A percentile compares a stretch with the other conserved stretches of the same genome.
Evolutionary conservation across 2,113 vertebrate genomes (phyloP).

Genomic region (Acanthisitta chloris): DNA sequence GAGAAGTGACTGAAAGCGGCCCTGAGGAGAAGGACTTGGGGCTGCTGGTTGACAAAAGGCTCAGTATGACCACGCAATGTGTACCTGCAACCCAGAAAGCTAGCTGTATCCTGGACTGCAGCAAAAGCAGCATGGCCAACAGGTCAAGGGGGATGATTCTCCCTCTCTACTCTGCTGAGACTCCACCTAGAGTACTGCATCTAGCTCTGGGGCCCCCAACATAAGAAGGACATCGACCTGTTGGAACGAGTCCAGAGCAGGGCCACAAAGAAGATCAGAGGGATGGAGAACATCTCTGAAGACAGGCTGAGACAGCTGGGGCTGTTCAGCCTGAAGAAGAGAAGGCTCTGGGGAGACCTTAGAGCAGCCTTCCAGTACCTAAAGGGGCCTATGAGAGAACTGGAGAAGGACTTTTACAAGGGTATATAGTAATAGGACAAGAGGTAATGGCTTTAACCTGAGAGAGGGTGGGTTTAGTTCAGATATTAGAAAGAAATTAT

Average conservation of each 20-base stretch:
- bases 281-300: neutral
- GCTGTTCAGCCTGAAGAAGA: neutral
- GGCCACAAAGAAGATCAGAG: neutral
- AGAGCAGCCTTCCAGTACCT: neutral
- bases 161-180: neutral
- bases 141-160: neutral
- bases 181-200: accelerated
- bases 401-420: neutral
- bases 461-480: neutral
- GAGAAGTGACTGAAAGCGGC: neutral
- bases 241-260: neutral
- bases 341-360: neutral
- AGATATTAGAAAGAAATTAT: neutral
- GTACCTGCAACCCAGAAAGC: neutral
- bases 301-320: neutral
- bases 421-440: neutral
- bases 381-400: neutral
- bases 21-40: neutral
- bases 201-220: neutral
- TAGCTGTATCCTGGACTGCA: neutral
- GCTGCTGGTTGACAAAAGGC: neutral
- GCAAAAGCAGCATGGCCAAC: accelerated
- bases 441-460: neutral
- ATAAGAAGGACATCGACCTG: neutral
- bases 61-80: neutral